Base-by-base conservation (phyloP, 2,888 invertebrate species). In the Trachelus stipa region DNA sequence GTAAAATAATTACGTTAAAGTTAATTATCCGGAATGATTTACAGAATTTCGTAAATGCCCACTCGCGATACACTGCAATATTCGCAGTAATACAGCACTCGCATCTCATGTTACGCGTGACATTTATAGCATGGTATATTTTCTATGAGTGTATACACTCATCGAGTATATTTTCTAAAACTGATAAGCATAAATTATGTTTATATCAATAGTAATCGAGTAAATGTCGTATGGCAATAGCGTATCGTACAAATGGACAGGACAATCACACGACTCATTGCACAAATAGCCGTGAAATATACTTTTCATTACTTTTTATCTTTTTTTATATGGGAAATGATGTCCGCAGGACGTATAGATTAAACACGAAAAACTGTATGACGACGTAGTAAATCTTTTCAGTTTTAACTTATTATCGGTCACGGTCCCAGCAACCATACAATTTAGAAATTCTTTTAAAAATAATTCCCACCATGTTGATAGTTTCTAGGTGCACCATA, bases 241-340 rank as follows among this genome's bases (percentile, higher is more conserved):
- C 23, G 23, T 81, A 87, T 82, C 79, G 76, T 85, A 87, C 83
- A 87, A 84, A 87, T 86, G 83, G 83, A 85, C 81, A 74, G 82
- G 81, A 79, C 82, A 81, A 77, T 73, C 68, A 73, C 76, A 68
- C 76, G 74, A 78, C 75, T 80, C 75, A 75, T 81, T 74, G 77
- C 79, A 81, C 81, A 23, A 78, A 82, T 80, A 82, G 74, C 34
- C 68, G 79, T 77, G 79, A 73, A 82, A 82, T 82, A 80, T 79
- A 81, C 81, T 79, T 75, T 82, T 82, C 80, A 83, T 81, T 30
- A 23, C n/a, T 74, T 73, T 74, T 76, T 31, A 69, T 76, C 33
- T 69, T 69, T 76, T 35, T 77, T 56, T 68, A 56, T 69, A 69
- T 69, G 40, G 34, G 68, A 30, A 75, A 68, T 23, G 30, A 11